phyloP scores from a whole-genome alignment of 2,797 vertebrate genomes.

The Champsocephalus gunnari region DNA sequence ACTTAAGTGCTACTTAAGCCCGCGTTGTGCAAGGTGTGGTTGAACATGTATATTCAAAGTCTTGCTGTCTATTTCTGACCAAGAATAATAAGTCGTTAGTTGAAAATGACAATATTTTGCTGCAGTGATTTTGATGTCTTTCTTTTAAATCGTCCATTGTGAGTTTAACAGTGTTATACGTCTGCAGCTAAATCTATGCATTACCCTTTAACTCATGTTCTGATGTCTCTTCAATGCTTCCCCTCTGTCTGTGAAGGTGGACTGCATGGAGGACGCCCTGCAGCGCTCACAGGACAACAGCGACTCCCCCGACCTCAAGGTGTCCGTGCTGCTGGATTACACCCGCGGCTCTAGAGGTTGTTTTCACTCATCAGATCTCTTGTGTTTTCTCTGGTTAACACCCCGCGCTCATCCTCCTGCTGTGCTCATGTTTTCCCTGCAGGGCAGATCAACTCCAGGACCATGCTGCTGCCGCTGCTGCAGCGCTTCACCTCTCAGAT shows the following conservation, averaged over 20 bases:
- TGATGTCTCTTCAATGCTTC: not conserved
- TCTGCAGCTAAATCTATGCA: not conserved
- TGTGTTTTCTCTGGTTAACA: not conserved
- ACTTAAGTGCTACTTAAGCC: too few relatives aligned
- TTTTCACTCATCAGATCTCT: fast-evolving
- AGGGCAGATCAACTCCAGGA: conserved; percentile 94
- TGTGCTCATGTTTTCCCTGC: not conserved
- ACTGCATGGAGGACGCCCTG: conserved; percentile 92
- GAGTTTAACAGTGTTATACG: too few relatives aligned
- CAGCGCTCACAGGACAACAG: conserved; percentile 82
- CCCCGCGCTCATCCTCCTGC: fast-evolving
- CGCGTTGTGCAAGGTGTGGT: not conserved
- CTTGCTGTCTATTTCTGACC: too few relatives aligned
- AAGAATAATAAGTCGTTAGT: too few relatives aligned
- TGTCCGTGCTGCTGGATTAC: conserved; percentile 94
- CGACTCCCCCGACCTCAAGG: conserved; percentile 82
- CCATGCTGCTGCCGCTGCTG: conserved; percentile 93
- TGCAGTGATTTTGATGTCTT: not conserved
- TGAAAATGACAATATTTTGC: not conserved
- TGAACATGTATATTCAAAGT: too few relatives aligned
- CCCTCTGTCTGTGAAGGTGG: conserved; percentile 83
- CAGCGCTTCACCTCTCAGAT: conserved; percentile 88
- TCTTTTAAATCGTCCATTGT: too few relatives aligned
- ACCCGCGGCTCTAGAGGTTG: conserved; percentile 96
- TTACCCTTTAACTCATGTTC: not conserved